Conservation (phyloP, 1,140 invertebrate species). For the Platyscapa corneri region DNA sequence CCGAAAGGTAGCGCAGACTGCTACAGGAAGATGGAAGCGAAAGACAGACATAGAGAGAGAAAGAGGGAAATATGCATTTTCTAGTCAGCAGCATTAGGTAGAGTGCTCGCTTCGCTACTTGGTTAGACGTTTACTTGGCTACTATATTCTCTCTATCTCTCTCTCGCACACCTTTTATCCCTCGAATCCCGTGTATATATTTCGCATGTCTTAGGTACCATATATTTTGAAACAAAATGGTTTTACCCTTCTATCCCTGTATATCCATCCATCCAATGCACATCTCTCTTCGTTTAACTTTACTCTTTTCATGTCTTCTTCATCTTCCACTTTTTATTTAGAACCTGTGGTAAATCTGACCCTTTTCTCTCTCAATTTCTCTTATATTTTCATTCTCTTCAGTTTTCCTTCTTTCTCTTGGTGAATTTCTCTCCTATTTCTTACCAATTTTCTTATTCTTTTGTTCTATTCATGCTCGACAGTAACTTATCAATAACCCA, state of each 20-base stretch:
- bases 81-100: constrained; percentile 43
- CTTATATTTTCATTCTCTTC: background rate
- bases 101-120: constrained; percentile 29
- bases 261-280: background rate
- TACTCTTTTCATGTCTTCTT: background rate
- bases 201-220: background rate
- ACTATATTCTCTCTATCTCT: background rate
- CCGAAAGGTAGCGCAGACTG: constrained; percentile 26
- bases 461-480: too few species aligned
- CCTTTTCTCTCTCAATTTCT: too few species aligned
- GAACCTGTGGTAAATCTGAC: background rate
- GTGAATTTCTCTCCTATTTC: too few species aligned
- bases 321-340: background rate
- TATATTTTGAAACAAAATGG: constrained; percentile 27
- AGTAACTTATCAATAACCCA: too few species aligned
- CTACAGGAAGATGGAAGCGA: constrained; percentile 35
- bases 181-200: background rate
- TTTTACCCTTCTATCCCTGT: background rate
- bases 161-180: constrained; percentile 9
- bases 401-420: too few species aligned
- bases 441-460: too few species aligned
- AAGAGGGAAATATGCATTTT: constrained; percentile 28
- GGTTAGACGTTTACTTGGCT: constrained; percentile 30
- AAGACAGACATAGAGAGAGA: constrained; percentile 12
- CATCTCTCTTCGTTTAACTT: background rate